Evolutionary conservation across 2,888 invertebrate species (phyloP), one percentile per base, ranked within the genome.

Genomic region (Ryuthela nishihirai): DNA sequence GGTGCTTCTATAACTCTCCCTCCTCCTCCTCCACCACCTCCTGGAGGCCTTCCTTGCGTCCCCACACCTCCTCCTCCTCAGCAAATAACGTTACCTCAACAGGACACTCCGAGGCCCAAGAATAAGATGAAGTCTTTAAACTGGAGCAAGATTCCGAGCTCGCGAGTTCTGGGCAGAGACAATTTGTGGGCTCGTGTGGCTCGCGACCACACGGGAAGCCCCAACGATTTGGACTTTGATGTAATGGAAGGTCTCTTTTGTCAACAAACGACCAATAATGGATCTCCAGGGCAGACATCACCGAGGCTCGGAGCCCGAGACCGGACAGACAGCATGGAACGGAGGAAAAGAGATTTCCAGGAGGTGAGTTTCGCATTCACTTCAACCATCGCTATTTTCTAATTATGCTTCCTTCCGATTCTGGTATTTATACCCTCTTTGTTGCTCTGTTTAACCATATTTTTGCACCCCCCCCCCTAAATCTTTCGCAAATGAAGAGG

Each of bases 91-190:
- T 41, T 64, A 3, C 64, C 67, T 18, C 66, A 70, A 43, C 34
- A 64, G 42, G 26, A 62, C 59, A 52, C 88, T 1, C 95, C 95
- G 0, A 84, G 85, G 58, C 95, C 97, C n/a, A 90, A 88, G 74
- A 83, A 88, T 18, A 95, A 94, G 76, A 94, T 97, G 93, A 94
- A 93, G 77, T 92, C 94, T 0, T 87, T 97, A 65, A 95, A 97
- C 72, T 98, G 97, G 97, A 90, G 91, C 72, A 97, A 95, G 76
- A 91, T 97, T 69, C 92, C 95, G 26, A 86, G 85, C 71, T 86
- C 85, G 72, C 91, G 89, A 78, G 88, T 93, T 24, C 82, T 92
- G 54, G 91, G 91, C 41, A 88, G 87, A 72, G 84, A 87, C 69
- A 95, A 95, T 73, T 85, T 95, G 69, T 97, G 97, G 97, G 87